A percentile compares a stretch with the other conserved stretches of the same genome.
These are phyloP conservation scores for Catharus ustulatus DNA, from an alignment of 2,797 vertebrate species.

Conservation along the genomic window DNA sequence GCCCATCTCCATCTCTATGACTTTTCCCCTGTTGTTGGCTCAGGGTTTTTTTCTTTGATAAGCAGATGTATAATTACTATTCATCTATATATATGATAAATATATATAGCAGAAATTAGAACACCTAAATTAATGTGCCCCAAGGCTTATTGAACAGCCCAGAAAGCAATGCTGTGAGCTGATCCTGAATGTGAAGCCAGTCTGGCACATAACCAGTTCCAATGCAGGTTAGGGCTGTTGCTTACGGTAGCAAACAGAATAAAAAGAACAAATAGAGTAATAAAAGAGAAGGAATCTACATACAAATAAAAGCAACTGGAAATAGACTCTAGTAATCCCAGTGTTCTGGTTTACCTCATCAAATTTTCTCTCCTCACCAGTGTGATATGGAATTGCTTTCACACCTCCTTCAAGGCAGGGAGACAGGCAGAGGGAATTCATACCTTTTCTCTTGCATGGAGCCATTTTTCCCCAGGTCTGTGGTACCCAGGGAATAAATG, in stretches of 20 bases:
- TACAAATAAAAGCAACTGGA: constrained; percentile 5
- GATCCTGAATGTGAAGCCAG: neutral
- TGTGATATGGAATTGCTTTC: neutral
- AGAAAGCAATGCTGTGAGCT: neutral
- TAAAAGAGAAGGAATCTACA: neutral
- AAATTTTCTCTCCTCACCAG: neutral
- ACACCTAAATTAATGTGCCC: neutral
- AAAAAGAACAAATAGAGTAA: neutral
- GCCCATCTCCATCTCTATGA: neutral
- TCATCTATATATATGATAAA: neutral
- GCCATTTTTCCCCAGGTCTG: neutral
- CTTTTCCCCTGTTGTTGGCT: neutral
- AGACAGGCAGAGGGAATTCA: neutral
- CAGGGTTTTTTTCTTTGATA: neutral
- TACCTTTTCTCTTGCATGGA: neutral
- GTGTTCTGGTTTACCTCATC: neutral
- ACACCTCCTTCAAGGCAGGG: neutral
- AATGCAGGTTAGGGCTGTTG: neutral
- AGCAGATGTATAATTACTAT: neutral
- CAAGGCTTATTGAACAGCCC: neutral
- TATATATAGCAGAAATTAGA: neutral
- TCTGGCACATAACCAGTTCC: neutral
- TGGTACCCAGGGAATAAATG: neutral
- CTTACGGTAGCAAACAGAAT: constrained; percentile 2
- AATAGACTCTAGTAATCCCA: neutral